Base-by-base conservation (phyloP, 2,113 vertebrate species). In the Campylomormyrus tamandua region DNA sequence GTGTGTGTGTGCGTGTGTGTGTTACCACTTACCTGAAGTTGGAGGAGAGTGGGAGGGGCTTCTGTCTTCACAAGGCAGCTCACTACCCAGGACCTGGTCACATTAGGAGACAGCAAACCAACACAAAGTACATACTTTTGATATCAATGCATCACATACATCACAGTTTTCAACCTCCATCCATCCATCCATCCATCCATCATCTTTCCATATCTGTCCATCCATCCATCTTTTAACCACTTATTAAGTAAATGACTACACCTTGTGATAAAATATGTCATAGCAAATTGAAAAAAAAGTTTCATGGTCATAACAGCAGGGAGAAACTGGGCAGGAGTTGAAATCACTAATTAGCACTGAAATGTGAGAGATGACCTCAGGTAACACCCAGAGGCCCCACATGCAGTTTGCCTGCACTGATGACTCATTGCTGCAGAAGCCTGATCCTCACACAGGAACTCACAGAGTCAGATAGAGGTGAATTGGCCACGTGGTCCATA, bases 1-100 rank as follows among this genome's bases (percentile, higher is more conserved):
- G 31, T 31, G 31, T 31, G 31, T 31, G 31, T 31, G 83, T 48
- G 8, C 15, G 27, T 53, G 27, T 19, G 86, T 27, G 48, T 31
- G 31, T 39, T n/a, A 31, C 31, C 17, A 88, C 90, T 92, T 95
- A 98, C 98, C 98, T 94, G 97, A 97, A 89, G 93, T 91, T 86
- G 98, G 95, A 31, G 87, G 90, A 0, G 90, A 91, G 53, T 87
- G 66, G 1, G 98, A 98, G 62, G 97, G 96, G 66, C 90, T 89
- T 80, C 83, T 91, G 87, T 98, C 96, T 1, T 92, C 48, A 0
- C 98, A 99, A 0, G 45, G 80, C 92, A 98, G 90, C 62, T 93
- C 91, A 90, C 96, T 97, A 49, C 97, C 98, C 3, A 94, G 92
- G 80, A 85, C 87, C 97, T 98, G 93, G 87, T 89, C 89, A 87